Evolutionary conservation across 2,113 vertebrate genomes (phyloP).

Genomic region (Epinephelus fuscoguttatus): DNA sequence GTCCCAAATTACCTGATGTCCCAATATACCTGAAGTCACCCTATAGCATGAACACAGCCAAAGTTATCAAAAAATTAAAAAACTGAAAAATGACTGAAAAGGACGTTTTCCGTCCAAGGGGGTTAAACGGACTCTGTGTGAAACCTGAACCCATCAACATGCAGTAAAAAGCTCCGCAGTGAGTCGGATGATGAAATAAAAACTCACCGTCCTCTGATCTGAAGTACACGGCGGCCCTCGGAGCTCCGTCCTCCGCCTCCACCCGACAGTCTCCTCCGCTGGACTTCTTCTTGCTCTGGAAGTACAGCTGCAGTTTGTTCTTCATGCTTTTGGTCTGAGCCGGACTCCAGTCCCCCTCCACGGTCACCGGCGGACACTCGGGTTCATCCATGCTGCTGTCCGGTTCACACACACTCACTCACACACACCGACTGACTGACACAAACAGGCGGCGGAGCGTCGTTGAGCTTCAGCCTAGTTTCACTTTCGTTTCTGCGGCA

Average conservation of each 20-base stretch:
- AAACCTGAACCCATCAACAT: too few species aligned
- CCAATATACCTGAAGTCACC: too few species aligned
- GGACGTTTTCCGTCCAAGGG: too few species aligned
- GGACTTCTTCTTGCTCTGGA: constrained; percentile 87
- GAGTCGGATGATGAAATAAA: neutral
- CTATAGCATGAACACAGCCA: too few species aligned
- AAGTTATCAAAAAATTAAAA: too few species aligned
- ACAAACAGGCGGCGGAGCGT: too few species aligned
- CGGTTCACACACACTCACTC: too few species aligned
- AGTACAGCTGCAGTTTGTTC: constrained; percentile 86
- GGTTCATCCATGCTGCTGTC: constrained; percentile 54
- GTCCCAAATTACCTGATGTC: too few species aligned
- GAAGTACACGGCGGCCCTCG: constrained; percentile 82
- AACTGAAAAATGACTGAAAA: too few species aligned
- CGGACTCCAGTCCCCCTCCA: constrained; percentile 66
- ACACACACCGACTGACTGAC: neutral
- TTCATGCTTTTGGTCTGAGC: constrained; percentile 30
- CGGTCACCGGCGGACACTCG: constrained; percentile 44
- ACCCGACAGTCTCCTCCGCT: constrained; percentile 89
- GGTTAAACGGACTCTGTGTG: too few species aligned
- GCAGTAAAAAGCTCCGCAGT: neutral
- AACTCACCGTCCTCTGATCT: constrained; percentile 73
- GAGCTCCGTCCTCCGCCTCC: neutral
- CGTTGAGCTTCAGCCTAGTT: too few species aligned
- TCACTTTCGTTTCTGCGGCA: too few species aligned